Evolutionary conservation across 1,140 invertebrate genomes (phyloP).

Genomic region (Ceratosolen fusciceps): DNA sequence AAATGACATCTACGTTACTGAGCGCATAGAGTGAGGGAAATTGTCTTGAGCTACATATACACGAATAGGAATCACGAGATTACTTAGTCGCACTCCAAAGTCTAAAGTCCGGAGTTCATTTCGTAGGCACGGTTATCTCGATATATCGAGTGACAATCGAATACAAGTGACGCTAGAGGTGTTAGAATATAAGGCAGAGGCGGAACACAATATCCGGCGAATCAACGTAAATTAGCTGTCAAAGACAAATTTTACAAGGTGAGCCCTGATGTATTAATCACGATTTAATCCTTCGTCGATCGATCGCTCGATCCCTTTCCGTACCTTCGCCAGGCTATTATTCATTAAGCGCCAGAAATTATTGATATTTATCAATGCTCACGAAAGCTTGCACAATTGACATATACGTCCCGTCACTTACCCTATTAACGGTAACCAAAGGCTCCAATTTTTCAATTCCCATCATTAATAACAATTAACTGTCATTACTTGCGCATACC

Average conservation of each 20-base stretch:
- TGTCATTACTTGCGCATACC: no score
- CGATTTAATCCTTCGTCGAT: no score
- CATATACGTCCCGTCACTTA: no score
- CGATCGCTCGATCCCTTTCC: no score
- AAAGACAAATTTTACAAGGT: not conserved
- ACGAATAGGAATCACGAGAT: not conserved
- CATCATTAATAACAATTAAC: no score
- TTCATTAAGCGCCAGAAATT: no score
- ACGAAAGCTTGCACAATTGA: no score
- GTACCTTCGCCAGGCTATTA: no score
- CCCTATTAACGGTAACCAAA: no score
- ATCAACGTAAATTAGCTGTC: not conserved
- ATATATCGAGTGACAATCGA: slow-evolving; percentile 4
- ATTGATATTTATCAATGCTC: no score
- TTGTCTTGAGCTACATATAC: not conserved
- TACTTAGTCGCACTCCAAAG: not conserved
- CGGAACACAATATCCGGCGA: not conserved
- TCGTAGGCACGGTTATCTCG: not conserved
- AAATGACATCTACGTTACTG: not conserved
- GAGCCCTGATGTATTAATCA: not conserved
- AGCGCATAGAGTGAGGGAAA: slow-evolving; percentile 8
- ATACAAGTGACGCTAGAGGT: not conserved
- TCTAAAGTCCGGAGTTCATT: not conserved
- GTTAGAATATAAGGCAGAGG: not conserved
- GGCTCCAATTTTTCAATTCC: no score